Conservation (phyloP, 2,113 vertebrate genomes). For the Brachirus orientalis region DNA sequence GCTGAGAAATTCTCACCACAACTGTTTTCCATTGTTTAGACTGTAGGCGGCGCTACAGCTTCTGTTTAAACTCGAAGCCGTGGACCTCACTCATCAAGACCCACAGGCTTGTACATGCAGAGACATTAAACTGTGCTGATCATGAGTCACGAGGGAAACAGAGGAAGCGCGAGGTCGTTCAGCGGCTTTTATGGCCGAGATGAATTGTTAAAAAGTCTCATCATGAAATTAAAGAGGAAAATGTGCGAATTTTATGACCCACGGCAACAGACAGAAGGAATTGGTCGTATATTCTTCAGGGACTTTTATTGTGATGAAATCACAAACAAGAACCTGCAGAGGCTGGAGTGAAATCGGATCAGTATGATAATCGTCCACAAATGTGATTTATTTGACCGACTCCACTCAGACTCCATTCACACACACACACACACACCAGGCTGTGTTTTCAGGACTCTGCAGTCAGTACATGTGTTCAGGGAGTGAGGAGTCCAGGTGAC, state of each 20-base stretch:
- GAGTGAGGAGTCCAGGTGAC: no score
- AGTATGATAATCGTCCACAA: neutral
- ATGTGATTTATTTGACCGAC: neutral
- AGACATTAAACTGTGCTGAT: neutral
- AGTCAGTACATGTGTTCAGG: no score
- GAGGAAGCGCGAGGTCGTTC: conserved; percentile 10
- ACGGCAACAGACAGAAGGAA: neutral
- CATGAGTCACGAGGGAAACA: conserved; percentile 5
- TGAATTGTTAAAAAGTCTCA: neutral
- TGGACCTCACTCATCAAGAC: neutral
- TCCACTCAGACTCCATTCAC: no score
- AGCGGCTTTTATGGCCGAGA: neutral
- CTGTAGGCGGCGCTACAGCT: conserved; percentile 32
- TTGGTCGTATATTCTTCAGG: neutral
- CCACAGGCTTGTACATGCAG: neutral
- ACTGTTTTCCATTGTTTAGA: neutral
- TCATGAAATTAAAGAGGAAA: neutral
- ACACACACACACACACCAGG: neutral
- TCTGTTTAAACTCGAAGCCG: neutral
- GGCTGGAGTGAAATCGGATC: neutral
- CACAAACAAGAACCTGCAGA: neutral
- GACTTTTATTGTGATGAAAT: no score
- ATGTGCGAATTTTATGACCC: neutral
- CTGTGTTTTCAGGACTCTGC: no score
- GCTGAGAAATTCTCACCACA: neutral